A percentile compares a stretch with the other conserved stretches of the same genome.
Evolutionary conservation across 2,888 invertebrate genomes (phyloP).

Genomic region (Linnaemya tessellans): DNA sequence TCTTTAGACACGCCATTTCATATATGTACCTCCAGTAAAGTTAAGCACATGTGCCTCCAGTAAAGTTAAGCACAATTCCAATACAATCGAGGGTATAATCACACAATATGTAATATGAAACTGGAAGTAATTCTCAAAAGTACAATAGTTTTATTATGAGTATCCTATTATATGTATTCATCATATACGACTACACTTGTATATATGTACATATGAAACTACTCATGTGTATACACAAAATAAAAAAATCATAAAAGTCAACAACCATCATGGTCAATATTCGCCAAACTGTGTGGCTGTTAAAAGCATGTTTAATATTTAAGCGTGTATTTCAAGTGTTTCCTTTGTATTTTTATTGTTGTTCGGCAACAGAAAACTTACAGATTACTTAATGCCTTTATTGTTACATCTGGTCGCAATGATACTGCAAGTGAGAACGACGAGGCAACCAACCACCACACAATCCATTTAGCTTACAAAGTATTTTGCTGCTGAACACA

Average conservation of each 20-base stretch:
- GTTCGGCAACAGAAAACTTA: slow-evolving; percentile 24
- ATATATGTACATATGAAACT: no score
- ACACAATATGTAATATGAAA: slow-evolving; percentile 2
- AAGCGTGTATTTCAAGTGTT: slow-evolving; percentile 32
- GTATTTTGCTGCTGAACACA: neutral
- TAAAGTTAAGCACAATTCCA: slow-evolving; percentile 21
- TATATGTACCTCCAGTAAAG: slow-evolving; percentile 43
- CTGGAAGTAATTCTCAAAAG: slow-evolving; percentile 22
- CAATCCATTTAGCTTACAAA: neutral
- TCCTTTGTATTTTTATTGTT: slow-evolving; percentile 27
- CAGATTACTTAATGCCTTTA: slow-evolving; percentile 37
- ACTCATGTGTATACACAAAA: neutral
- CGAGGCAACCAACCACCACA: neutral
- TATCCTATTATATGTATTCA: no score
- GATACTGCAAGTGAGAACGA: neutral
- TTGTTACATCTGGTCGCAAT: slow-evolving; percentile 15
- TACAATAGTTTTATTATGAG: slow-evolving; percentile 1
- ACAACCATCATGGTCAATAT: slow-evolving; percentile 50
- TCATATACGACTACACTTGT: no score
- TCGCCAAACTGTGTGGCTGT: slow-evolving; percentile 52
- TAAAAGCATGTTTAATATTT: slow-evolving; percentile 51
- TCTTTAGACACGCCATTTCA: slow-evolving; percentile 31
- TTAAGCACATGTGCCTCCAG: slow-evolving; percentile 34
- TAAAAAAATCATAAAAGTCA: slow-evolving; percentile 44
- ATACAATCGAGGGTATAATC: neutral